Percentiles rank a stretch among this genome's conserved stretches.
Conservation (phyloP, 2,888 invertebrate species). For the Atrina japonica region DNA sequence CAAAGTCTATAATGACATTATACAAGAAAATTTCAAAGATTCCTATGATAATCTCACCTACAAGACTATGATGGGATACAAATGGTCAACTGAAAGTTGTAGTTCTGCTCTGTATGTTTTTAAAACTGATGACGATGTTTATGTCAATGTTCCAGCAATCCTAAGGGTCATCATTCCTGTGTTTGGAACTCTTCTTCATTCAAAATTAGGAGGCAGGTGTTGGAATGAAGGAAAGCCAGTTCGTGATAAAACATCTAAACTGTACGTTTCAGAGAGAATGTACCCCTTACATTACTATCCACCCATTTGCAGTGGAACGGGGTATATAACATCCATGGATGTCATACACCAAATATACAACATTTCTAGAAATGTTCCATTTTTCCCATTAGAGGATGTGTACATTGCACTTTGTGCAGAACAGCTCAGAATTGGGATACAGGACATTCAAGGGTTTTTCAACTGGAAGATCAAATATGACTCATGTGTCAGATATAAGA, state of each 20-base stretch:
- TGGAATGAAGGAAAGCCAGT: neutral
- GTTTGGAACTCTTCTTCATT: conserved; percentile 4
- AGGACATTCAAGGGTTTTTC: neutral
- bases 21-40: conserved; percentile 23
- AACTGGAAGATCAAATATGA: conserved; percentile 3
- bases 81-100: conserved; percentile 14
- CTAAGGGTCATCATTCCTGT: neutral
- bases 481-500: too few relatives aligned
- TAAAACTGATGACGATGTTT: conserved; percentile 36
- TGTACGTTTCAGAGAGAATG: conserved; percentile 9
- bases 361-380: conserved; percentile 21
- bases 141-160: conserved; percentile 25
- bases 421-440: neutral
- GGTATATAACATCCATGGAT: conserved; percentile 17
- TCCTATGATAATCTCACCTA: conserved; percentile 16
- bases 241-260: conserved; percentile 14
- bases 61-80: conserved; percentile 29
- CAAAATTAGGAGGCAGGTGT: conserved; percentile 7
- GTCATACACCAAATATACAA: conserved; percentile 12
- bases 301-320: conserved; percentile 31
- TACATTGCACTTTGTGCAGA: conserved; percentile 29
- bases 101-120: conserved; percentile 22
- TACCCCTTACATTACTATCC: conserved; percentile 19
- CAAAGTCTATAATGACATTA: conserved; percentile 20
- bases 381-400: conserved; percentile 34